Evolutionary conservation across 2,113 vertebrate species (phyloP), one percentile per base, ranked within the genome.

Genomic region (Cynoglossus semilaevis): DNA sequence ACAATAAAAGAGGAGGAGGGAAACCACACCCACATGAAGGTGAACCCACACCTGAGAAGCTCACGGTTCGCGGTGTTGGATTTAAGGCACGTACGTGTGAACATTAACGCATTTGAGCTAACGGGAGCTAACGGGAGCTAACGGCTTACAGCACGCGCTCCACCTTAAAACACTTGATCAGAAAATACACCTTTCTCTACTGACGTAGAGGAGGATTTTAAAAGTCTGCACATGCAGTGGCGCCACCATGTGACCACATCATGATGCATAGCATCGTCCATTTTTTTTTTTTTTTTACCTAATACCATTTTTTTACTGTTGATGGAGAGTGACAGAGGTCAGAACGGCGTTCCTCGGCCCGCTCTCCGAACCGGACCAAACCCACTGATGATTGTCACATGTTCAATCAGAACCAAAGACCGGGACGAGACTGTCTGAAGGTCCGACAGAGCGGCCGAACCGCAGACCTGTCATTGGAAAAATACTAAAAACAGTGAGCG

Each of bases 231-330:
- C 76, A 80, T 81, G 34, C 36, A 34, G 71, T 80, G 74, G 76
- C 64, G 79, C 48, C 22, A 29, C 22, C 22, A 29, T 29, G 62
- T 50, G 38, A 55, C 37, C 54, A 74, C 10, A 60, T 51, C 53
- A 65, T 29, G 79, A 87, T 87, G 82, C 85, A 83, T 87, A 85
- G 82, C 85, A 87, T 85, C 80, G 63, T 51, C 71, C 62, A 64
- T 42, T 44, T n/a, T n/a, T n/a, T n/a, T n/a, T n/a, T n/a, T n/a
- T n/a, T n/a, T n/a, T n/a, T n/a, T n/a, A n/a, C n/a, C n/a, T n/a
- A n/a, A n/a, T n/a, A n/a, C n/a, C n/a, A n/a, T n/a, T n/a, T n/a
- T n/a, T 29, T 29, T 29, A 29, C 22, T 6, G 6, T 4, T 29
- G 22, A 29, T 29, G 22, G 22, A 29, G 22, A n/a, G n/a, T n/a